Conservation (phyloP, 2,113 vertebrate species). For the Oncorhynchus nerka region DNA sequence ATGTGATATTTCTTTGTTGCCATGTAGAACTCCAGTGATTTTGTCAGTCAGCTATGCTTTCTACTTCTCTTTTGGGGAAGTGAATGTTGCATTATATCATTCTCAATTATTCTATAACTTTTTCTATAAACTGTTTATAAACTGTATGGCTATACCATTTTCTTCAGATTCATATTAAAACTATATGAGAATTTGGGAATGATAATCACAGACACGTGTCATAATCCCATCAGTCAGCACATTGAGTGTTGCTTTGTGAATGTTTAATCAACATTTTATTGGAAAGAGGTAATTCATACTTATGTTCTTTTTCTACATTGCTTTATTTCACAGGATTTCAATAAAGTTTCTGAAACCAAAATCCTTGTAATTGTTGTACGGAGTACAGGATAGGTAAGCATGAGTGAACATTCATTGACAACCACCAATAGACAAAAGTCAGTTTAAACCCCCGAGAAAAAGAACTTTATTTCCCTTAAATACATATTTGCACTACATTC, state of each 20-base stretch:
- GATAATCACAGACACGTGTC: background rate
- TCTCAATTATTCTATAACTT: background rate
- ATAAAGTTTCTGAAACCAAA: slow-evolving; percentile 26
- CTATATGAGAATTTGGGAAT: background rate
- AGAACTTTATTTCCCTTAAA: slow-evolving; percentile 65
- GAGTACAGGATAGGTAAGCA: background rate
- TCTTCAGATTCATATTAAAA: background rate
- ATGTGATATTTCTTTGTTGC: too few species aligned
- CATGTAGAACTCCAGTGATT: too few species aligned
- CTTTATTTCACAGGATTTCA: slow-evolving; percentile 36
- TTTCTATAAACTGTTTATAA: background rate
- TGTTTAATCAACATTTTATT: background rate
- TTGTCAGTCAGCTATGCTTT: background rate
- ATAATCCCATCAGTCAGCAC: background rate
- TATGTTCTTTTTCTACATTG: background rate
- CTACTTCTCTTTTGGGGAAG: background rate
- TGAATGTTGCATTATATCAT: background rate
- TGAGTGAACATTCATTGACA: background rate
- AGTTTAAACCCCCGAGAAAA: slow-evolving; percentile 51
- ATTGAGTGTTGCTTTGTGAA: too few species aligned
- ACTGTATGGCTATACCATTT: background rate
- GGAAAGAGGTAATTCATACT: background rate
- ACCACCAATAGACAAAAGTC: background rate
- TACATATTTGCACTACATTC: slow-evolving; percentile 63
- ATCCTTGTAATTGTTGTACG: background rate